Evolutionary conservation across 2,113 vertebrate species (phyloP).

Genomic region (Oryzias melastigma): DNA sequence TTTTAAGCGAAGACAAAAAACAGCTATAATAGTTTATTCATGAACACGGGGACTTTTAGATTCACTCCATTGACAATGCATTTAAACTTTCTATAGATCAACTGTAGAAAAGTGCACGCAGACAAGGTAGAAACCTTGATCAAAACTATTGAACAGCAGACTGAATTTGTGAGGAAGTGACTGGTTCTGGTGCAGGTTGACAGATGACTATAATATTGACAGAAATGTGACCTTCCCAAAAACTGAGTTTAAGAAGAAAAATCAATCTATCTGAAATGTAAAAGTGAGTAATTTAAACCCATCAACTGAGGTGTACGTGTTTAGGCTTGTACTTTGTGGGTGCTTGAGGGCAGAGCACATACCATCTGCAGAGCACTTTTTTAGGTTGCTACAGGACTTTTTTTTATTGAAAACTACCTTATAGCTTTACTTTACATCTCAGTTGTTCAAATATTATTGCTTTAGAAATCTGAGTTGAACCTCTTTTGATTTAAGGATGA

Average conservation of each 20-base stretch:
- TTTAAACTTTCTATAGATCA: too few species aligned
- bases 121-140: neutral
- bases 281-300: neutral
- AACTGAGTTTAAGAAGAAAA: neutral
- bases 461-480: neutral
- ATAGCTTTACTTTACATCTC: neutral
- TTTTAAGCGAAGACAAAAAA: too few species aligned
- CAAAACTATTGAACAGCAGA: neutral
- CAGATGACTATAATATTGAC: neutral
- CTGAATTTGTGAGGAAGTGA: neutral
- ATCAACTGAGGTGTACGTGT: neutral
- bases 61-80: neutral
- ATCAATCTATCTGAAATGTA: neutral
- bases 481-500: neutral
- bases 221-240: neutral
- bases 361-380: neutral
- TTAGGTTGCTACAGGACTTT: neutral
- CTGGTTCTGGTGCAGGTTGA: conserved; percentile 18
- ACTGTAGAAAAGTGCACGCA: neutral
- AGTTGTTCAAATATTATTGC: neutral
- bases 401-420: neutral
- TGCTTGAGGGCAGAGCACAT: conserved; percentile 1
- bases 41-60: neutral
- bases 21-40: neutral
- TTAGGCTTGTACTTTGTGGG: conserved; percentile 13